A percentile compares a stretch with the other conserved stretches of the same genome.
These are phyloP conservation scores for Pelobates cultripes DNA, from an alignment of 2,797 vertebrate genomes.

Conservation along the genomic window DNA sequence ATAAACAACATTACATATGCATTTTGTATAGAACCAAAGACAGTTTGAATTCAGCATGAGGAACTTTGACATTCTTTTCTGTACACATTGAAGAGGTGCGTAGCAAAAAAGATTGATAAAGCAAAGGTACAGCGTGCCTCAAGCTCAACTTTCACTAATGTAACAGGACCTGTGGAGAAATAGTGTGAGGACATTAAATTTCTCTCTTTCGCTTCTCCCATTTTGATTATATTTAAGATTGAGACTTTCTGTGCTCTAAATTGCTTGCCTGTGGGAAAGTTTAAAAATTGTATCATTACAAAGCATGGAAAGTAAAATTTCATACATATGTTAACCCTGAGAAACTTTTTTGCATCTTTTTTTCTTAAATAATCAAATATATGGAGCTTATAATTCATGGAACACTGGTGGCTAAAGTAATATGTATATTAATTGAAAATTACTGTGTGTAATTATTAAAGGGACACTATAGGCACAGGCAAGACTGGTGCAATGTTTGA, in stretches of 20 bases:
- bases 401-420: no score
- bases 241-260: constrained; percentile 2
- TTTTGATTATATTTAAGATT: constrained; percentile 25
- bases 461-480: no score
- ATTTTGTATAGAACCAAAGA: not conserved
- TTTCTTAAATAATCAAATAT: not conserved
- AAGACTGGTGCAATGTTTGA: no score
- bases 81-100: constrained; percentile 6
- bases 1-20: not conserved
- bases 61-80: constrained; percentile 22
- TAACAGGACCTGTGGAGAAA: constrained; percentile 16
- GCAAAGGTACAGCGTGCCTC: constrained; percentile 29
- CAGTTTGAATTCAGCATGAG: not conserved
- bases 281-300: constrained; percentile 17
- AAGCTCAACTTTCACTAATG: constrained; percentile 28
- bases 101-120: constrained; percentile 19
- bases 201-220: constrained; percentile 26
- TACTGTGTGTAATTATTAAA: no score
- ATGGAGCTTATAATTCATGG: no score
- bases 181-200: constrained; percentile 38
- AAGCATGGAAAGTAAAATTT: not conserved
- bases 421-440: no score
- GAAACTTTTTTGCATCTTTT: not conserved
- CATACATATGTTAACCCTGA: not conserved
- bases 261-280: constrained; percentile 40